phyloP scores from a whole-genome alignment of 1,140 invertebrate genomes.

The Dendrolimus kikuchii region DNA sequence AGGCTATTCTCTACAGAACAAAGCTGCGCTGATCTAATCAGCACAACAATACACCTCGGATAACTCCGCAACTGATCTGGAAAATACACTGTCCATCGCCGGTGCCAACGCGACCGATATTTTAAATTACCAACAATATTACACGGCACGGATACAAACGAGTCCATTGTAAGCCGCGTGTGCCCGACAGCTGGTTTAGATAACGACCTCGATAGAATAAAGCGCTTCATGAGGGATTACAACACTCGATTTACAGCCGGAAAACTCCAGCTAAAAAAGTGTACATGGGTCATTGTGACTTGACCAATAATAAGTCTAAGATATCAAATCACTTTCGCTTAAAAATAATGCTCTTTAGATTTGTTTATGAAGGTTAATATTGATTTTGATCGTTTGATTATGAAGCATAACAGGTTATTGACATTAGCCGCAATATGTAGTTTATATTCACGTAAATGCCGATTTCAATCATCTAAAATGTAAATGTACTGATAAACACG shows the following conservation, averaged over 20 bases:
- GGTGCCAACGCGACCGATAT: conserved; percentile 48
- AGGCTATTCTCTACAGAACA: conserved; percentile 46
- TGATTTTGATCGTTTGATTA: too few species aligned
- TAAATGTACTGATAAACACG: too few species aligned
- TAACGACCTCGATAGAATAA: conserved; percentile 65
- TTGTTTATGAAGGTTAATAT: too few species aligned
- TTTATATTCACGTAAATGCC: too few species aligned
- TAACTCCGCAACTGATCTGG: conserved; percentile 49
- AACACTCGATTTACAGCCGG: neutral
- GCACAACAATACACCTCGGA: conserved; percentile 64
- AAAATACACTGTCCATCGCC: conserved; percentile 50
- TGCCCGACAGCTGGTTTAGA: conserved; percentile 65
- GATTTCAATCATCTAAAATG: too few species aligned
- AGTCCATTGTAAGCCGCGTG: conserved; percentile 62
- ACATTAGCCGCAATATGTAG: too few species aligned
- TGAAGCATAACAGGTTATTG: too few species aligned
- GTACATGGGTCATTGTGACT: too few species aligned
- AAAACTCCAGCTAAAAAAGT: too few species aligned
- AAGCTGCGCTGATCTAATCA: conserved; percentile 65
- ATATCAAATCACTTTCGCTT: too few species aligned
- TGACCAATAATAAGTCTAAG: too few species aligned
- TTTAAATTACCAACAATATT: conserved; percentile 70
- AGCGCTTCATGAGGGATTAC: conserved; percentile 47
- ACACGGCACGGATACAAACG: conserved; percentile 58
- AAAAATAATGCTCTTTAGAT: too few species aligned